These are phyloP conservation scores for Drosophila flavopinicola DNA, from an alignment of 2,888 invertebrate genomes.

Conservation along the genomic window DNA sequence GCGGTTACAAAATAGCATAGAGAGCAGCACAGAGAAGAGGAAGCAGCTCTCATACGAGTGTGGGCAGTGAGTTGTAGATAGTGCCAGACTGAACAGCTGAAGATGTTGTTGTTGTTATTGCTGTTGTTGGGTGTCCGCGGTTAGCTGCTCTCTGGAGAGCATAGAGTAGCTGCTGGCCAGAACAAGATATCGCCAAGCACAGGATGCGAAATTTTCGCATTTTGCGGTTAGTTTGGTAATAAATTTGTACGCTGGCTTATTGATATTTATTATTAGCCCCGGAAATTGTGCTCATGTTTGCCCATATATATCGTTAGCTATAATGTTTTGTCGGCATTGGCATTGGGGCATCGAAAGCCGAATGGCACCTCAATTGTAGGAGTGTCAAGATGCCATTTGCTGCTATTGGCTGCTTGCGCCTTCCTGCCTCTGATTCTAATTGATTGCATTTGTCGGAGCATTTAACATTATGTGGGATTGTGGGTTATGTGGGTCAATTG, in stretches of 20 bases:
- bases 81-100: constrained; percentile 11
- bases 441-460: constrained; percentile 45
- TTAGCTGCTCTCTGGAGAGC: constrained; percentile 4
- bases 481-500: constrained; percentile 46
- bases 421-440: constrained; percentile 36
- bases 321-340: constrained; percentile 51
- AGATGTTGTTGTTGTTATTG: constrained; percentile 6
- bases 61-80: constrained; percentile 22
- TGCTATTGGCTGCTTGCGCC: neutral
- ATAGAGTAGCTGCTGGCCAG: constrained; percentile 28
- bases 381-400: constrained; percentile 9
- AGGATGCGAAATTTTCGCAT: constrained; percentile 44
- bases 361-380: constrained; percentile 9
- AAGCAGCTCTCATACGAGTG: constrained; percentile 1
- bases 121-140: constrained; percentile 1
- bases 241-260: constrained; percentile 74
- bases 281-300: constrained; percentile 63
- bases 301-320: constrained; percentile 59
- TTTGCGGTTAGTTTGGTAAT: constrained; percentile 69
- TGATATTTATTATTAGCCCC: constrained; percentile 76
- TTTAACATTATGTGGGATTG: constrained; percentile 15
- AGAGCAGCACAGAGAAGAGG: neutral
- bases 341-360: constrained; percentile 44
- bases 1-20: constrained; percentile 27
- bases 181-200: constrained; percentile 35